Evolutionary conservation across 2,797 vertebrate genomes (phyloP).

Genomic region (Acropternis orthonyx): DNA sequence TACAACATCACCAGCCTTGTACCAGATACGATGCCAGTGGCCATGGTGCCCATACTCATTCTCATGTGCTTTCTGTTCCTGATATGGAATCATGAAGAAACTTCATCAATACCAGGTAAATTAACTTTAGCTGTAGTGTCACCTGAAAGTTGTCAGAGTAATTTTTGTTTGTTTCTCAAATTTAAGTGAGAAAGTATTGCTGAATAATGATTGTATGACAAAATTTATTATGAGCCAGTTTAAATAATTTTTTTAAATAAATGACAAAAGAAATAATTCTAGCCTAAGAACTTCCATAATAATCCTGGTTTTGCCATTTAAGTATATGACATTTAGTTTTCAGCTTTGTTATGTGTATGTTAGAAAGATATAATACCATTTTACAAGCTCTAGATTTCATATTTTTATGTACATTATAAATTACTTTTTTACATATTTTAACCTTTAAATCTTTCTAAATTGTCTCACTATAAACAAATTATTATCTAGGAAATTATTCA

Average conservation of each 20-base stretch:
- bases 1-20: constrained; percentile 63
- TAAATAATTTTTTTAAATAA: not conserved
- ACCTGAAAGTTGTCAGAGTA: not conserved
- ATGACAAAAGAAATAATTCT: not conserved
- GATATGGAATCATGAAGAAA: constrained; percentile 74
- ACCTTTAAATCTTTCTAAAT: not conserved
- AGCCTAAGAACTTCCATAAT: not conserved
- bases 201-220: not conserved
- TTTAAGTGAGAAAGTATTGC: not conserved
- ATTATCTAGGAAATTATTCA: not conserved
- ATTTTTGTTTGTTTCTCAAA: not conserved
- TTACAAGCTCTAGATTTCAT: not conserved
- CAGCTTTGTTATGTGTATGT: not conserved
- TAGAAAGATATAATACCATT: not conserved
- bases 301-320: not conserved
- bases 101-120: constrained; percentile 85
- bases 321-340: not conserved
- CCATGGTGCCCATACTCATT: constrained; percentile 76
- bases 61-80: constrained; percentile 80
- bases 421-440: not conserved
- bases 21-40: constrained; percentile 43
- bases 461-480: not conserved
- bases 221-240: not conserved
- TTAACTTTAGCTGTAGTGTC: not conserved
- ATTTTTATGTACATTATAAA: not conserved